Conservation (phyloP, 2,113 vertebrate species). For the Phalacrocorax aristotelis region DNA sequence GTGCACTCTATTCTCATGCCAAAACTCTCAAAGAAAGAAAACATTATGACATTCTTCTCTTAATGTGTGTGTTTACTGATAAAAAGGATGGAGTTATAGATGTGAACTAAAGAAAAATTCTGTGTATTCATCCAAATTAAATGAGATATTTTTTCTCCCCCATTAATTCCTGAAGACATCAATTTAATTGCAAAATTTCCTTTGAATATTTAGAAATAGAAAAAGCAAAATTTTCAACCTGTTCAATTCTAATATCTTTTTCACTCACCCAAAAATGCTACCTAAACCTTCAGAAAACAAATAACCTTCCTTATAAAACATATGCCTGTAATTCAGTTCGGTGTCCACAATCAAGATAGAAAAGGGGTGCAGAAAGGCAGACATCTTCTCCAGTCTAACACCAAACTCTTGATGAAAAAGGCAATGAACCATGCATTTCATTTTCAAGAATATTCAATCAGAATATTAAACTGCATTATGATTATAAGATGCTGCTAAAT, state of each 20-base stretch:
- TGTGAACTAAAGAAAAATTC: constrained; percentile 48
- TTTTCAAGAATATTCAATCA: constrained; percentile 9
- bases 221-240: neutral
- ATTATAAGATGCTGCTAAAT: neutral
- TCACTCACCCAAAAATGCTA: neutral
- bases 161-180: constrained; percentile 11
- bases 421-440: neutral
- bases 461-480: constrained; percentile 13
- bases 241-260: neutral
- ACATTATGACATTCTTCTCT: constrained; percentile 57
- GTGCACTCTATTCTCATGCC: constrained; percentile 64
- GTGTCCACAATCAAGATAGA: neutral
- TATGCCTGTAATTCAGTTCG: neutral
- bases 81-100: constrained; percentile 65
- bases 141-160: neutral
- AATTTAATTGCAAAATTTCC: constrained; percentile 20
- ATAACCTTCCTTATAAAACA: neutral
- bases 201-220: neutral
- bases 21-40: constrained; percentile 69
- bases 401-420: neutral
- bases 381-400: neutral
- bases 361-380: neutral
- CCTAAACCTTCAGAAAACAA: neutral
- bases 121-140: constrained; percentile 29
- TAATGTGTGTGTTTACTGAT: constrained; percentile 65